These are phyloP conservation scores for Hyposmocoma kahamanoa DNA, from an alignment of 1,140 invertebrate species.

Conservation along the genomic window DNA sequence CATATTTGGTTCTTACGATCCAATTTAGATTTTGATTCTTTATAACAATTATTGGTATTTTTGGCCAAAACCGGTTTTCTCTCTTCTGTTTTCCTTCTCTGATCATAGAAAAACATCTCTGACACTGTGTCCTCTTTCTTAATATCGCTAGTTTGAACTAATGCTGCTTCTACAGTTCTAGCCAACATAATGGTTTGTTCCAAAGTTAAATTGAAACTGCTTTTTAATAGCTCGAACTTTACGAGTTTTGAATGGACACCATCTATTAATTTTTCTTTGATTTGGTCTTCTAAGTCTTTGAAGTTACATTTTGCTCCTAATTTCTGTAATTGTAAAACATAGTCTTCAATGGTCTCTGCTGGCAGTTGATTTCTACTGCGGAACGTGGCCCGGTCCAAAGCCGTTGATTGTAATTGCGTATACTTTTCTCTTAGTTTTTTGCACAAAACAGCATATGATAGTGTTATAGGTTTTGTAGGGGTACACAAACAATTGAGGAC, in stretches of 20 bases:
- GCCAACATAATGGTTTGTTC: slow-evolving; percentile 2
- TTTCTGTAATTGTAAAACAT: slow-evolving; percentile 9
- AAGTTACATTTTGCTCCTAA: slow-evolving; percentile 12
- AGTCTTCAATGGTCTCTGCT: slow-evolving; percentile 11
- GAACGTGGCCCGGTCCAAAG: slow-evolving; percentile 13
- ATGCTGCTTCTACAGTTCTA: slow-evolving; percentile 8
- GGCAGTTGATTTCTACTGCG: slow-evolving; percentile 11
- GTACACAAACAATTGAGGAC: background rate
- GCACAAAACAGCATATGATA: background rate
- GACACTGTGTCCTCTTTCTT: no score
- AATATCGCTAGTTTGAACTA: no score
- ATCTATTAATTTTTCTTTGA: slow-evolving; percentile 15
- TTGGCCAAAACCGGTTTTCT: no score
- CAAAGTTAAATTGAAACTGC: slow-evolving; percentile 8
- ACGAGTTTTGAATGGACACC: slow-evolving; percentile 9
- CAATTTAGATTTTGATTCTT: no score
- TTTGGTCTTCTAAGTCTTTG: slow-evolving; percentile 6
- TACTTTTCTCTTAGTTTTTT: slow-evolving; percentile 9
- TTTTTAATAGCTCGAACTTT: slow-evolving; percentile 15
- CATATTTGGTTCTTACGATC: background rate
- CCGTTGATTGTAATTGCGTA: slow-evolving; percentile 10
- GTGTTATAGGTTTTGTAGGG: background rate
- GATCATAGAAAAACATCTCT: no score
- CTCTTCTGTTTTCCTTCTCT: no score
- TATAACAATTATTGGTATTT: no score